Base-by-base conservation (phyloP, 1,140 invertebrate species). In the Anastrepha ludens region DNA sequence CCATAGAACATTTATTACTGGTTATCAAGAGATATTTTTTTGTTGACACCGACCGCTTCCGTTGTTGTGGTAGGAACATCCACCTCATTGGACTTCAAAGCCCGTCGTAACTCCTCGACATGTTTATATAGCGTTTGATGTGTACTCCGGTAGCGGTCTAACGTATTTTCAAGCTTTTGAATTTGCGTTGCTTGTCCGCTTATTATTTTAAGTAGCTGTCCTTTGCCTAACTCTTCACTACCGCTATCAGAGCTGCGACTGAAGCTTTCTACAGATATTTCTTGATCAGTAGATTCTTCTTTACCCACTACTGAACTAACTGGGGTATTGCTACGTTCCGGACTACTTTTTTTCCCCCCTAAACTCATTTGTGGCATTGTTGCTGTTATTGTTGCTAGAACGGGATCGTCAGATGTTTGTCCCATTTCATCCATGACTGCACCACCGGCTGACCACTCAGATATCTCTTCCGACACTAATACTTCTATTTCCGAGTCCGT, bases 401-500 rank as follows among this genome's bases (percentile, higher is more conserved):
- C n/a, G 15, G n/a, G 9, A 47, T 41, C 29, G 8, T 41, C 59
- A 47, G 17, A 59, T 8, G 55, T 50, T 60, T 85, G 58, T 20
- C 39, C 59, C 41, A 44, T 47, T 59, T 88, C 85, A 15, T 86
- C 88, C 8, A 39, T n/a, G 17, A n/a, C 85, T 64, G 78, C 59
- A 13, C 60, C 60, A 39, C 70, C 60, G 39, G 88, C 62, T 20
- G 88, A 88, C 88, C 86, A 88, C 47, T 87, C 88, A 15, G 88
- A 87, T 41, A 88, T 85, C 39, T 88, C 88, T 58, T 88, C 88
- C 8, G 88, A 85, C 86, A 87, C 86, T 74, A 88, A 86, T 2
- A 88, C 85, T 70, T 88, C 88, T 17, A 88, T 64, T 78, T 88
- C 88, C 6, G 88, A 88, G 86, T 88, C 88, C 3, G 88, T 88